Conservation (phyloP, 2,113 vertebrate species). For the Heteronetta atricapilla region DNA sequence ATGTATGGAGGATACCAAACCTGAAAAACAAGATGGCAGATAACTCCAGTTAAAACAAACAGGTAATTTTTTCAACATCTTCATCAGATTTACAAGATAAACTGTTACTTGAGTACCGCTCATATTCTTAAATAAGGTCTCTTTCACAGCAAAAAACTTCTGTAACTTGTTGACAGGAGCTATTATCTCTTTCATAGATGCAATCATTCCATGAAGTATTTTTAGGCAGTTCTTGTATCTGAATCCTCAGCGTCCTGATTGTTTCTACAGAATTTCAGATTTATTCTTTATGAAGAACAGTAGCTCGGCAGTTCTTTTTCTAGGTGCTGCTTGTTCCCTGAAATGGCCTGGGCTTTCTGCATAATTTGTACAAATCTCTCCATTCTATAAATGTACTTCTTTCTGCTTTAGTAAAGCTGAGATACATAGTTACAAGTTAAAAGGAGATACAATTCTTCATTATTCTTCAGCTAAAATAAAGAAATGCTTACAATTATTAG, state of each 20-base stretch:
- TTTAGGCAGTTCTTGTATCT: background rate
- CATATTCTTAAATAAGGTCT: constrained; percentile 6
- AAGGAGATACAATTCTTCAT: background rate
- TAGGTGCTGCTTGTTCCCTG: background rate
- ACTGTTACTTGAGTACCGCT: background rate
- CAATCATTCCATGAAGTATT: background rate
- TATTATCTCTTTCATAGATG: background rate
- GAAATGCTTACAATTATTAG: background rate
- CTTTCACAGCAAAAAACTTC: background rate
- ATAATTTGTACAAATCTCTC: background rate
- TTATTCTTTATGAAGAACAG: background rate
- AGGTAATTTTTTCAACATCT: background rate
- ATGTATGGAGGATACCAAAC: background rate
- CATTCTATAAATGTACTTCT: background rate
- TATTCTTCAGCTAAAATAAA: background rate
- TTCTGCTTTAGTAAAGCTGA: background rate
- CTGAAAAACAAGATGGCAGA: constrained; percentile 36
- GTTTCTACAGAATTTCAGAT: background rate
- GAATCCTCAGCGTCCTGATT: background rate
- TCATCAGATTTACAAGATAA: constrained; percentile 31
- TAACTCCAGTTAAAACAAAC: constrained; percentile 5
- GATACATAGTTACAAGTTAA: background rate
- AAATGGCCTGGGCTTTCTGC: background rate
- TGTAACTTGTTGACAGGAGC: background rate
- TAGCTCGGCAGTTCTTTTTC: background rate